Base-by-base conservation (phyloP, 2,888 invertebrate species). In the Herminia tarsipennalis region DNA sequence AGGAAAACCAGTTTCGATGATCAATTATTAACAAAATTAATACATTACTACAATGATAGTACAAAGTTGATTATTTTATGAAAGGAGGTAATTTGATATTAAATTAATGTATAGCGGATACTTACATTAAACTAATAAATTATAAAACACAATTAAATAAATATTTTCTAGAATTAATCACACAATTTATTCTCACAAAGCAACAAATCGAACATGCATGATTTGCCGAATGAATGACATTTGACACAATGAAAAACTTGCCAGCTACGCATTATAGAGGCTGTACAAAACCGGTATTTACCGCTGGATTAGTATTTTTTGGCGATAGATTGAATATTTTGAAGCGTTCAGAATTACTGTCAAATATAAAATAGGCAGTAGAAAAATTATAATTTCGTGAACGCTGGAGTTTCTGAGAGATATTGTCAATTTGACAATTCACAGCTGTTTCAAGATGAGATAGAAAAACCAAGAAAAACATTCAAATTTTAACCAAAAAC, bases 201-300 rank as follows among this genome's bases (percentile, higher is more conserved):
- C 70, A 71, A 70, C 72, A 55, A 71, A 66, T 55, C 67, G 58
- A 76, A 78, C 79, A 73, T 77, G 80, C 79, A 78, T 78, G 78
- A 85, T 85, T 83, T 78, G 77, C 78, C 67, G 72, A 78, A 79
- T 67, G 72, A 78, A 79, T 73, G 76, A 73, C 70, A 73, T 64
- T 52, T 70, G 66, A 74, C 68, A 71, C 65, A 54, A 18, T 14
- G 12, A 37, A 47, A 55, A 52, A 39, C 45, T 59, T 63, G 58
- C 62, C 56, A 70, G 55, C 55, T 41, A 49, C 44, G 55, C 51
- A 49, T 9, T 13, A n/a, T 33, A 37, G 22, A 6, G 5, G 9
- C 4, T 5, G 13, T 27, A 0, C 30, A 46, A 52, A 62, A 67
- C 61, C 66, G 66, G n/a, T 43, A 30, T 22, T 43, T 5, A 9